phyloP scores from a whole-genome alignment of 2,888 invertebrate species.

The Luffia ferchaultella region DNA sequence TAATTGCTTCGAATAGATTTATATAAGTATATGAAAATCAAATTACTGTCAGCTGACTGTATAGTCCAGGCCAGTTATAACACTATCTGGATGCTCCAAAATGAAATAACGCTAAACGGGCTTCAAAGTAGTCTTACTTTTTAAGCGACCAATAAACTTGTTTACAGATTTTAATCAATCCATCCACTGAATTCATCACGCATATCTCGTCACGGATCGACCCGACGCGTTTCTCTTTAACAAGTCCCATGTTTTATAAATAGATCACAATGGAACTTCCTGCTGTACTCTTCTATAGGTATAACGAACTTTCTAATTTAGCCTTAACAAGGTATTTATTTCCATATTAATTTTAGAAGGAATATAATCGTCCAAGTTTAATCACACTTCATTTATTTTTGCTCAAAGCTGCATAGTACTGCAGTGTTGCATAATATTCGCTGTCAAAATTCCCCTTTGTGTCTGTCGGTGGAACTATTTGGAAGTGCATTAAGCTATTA shows the following conservation, averaged over 20 bases:
- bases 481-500: constrained; percentile 54
- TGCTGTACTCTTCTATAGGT: no score
- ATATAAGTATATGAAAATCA: no score
- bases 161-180: constrained; percentile 20
- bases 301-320: no score
- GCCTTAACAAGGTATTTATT: no score
- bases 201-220: constrained; percentile 25
- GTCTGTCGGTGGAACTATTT: constrained; percentile 30
- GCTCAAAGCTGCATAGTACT: no score
- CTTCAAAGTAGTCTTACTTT: no score
- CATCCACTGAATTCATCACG: constrained; percentile 1
- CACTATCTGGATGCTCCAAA: no score
- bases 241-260: constrained; percentile 28
- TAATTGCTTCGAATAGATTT: no score
- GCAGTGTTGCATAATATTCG: no score
- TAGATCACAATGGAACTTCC: constrained; percentile 27
- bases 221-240: constrained; percentile 21
- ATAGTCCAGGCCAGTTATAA: no score
- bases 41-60: no score
- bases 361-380: constrained; percentile 10
- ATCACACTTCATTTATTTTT: constrained; percentile 10
- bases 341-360: constrained; percentile 2
- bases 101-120: no score
- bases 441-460: constrained; percentile 20
- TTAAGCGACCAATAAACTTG: constrained; percentile 19